Evolutionary conservation across 1,140 invertebrate genomes (phyloP).

Genomic region (Linepithema humile): DNA sequence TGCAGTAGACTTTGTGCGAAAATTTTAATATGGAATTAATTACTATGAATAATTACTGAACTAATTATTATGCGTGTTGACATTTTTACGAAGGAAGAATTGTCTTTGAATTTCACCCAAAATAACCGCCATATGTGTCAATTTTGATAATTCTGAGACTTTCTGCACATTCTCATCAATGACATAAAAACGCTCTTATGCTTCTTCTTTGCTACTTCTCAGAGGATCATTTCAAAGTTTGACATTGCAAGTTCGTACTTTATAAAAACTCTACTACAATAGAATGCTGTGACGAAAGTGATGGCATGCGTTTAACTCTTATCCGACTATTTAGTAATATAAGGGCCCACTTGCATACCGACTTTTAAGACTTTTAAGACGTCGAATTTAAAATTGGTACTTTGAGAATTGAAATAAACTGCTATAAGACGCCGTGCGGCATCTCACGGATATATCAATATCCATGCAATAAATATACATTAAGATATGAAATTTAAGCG

Average conservation of each 20-base stretch:
- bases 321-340: neutral
- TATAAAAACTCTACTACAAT: too few species aligned
- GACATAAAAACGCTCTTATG: neutral
- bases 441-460: neutral
- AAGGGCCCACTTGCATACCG: too few species aligned
- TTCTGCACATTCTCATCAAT: neutral
- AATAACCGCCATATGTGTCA: neutral
- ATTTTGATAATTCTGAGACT: neutral
- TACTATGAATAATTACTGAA: too few species aligned
- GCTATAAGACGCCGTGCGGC: neutral
- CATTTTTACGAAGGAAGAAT: neutral
- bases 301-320: neutral
- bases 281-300: neutral
- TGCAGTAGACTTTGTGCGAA: neutral
- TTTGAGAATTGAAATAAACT: conserved; percentile 7
- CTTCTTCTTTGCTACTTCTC: neutral
- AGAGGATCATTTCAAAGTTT: neutral
- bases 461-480: neutral
- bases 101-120: neutral
- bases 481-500: neutral
- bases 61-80: too few species aligned
- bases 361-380: neutral
- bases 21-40: conserved; percentile 20
- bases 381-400: neutral
- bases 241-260: neutral